Base-by-base conservation (phyloP, 2,888 invertebrate species). In the Parnassius apollo region DNA sequence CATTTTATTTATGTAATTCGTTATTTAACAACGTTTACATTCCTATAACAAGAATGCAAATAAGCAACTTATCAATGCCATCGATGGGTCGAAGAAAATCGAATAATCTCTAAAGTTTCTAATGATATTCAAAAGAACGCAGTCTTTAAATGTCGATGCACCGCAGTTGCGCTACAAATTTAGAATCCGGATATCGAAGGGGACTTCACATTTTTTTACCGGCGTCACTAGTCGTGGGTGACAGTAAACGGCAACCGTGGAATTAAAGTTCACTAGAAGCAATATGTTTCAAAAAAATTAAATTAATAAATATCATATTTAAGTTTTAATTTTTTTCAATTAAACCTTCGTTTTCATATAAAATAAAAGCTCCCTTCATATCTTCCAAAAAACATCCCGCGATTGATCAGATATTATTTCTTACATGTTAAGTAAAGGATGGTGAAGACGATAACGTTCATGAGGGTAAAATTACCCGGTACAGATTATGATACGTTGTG, bases 151-250 rank as follows among this genome's bases (percentile, higher is more conserved):
- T 77, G 85, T 84, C 83, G 81, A 75, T 77, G 78, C 70, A 72
- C 69, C 73, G 71, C 74, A 70, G 72, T 72, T 71, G 67, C 69
- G 71, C 62, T 67, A 83, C 86, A 69, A 78, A 87, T 88, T 87
- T 88, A 85, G 88, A 87, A 77, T 75, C 78, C 83, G 87, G 88
- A 90, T 86, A 86, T 85, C 76, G 76, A 67, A 77, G 81, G 85
- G 81, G 81, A 75, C 70, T 72, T 68, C 69, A 71, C 69, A 71
- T 76, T 85, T 88, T 85, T 83, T 82, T 75, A 74, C 70, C 72
- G 75, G 65, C 74, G 78, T 76, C 77, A 73, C 75, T 71, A 71
- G 72, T 74, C 61, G 48, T 58, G 49, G 70, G 66, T 74, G 71
- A 76, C 76, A 72, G 81, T 81, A 73, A 77, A 73, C 70, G 73